Percentiles rank a stretch among this genome's conserved stretches.
Conservation (phyloP, 1,140 invertebrate species). For the Melipona quadrifasciata region DNA sequence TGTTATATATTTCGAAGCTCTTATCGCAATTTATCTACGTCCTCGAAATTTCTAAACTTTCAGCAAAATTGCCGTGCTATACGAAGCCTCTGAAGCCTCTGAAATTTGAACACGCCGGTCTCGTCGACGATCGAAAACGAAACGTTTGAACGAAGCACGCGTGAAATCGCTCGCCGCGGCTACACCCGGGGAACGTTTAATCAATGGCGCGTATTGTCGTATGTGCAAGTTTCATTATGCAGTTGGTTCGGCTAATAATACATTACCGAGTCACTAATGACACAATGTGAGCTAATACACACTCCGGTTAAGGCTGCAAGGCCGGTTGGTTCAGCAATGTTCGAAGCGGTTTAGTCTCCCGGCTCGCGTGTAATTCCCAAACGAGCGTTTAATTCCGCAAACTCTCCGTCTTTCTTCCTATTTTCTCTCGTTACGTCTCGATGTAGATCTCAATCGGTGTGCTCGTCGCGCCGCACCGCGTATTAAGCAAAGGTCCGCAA, state of each 20-base stretch:
- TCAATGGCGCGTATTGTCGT: background rate
- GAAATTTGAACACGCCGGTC: too few relatives aligned
- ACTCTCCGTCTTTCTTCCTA: too few relatives aligned
- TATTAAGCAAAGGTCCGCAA: too few relatives aligned
- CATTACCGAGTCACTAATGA: conserved; percentile 21
- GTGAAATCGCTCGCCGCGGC: background rate
- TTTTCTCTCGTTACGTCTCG: background rate
- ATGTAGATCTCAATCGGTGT: background rate
- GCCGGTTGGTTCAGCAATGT: background rate
- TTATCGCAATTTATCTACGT: background rate
- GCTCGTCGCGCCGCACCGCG: too few relatives aligned
- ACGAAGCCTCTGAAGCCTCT: too few relatives aligned
- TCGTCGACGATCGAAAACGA: background rate
- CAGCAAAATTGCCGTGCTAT: too few relatives aligned
- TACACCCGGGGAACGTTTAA: background rate
- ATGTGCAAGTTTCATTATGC: background rate
- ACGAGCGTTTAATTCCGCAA: background rate
- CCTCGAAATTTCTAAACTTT: background rate
- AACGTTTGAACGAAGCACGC: background rate
- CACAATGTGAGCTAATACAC: conserved; percentile 19
- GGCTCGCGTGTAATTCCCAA: background rate
- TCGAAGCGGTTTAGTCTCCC: background rate
- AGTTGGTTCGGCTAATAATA: conserved; percentile 22
- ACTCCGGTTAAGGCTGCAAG: background rate
- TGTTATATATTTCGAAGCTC: too few relatives aligned